Conservation (phyloP, 2,797 vertebrate species). For the Gobionotothen gibberifrons region DNA sequence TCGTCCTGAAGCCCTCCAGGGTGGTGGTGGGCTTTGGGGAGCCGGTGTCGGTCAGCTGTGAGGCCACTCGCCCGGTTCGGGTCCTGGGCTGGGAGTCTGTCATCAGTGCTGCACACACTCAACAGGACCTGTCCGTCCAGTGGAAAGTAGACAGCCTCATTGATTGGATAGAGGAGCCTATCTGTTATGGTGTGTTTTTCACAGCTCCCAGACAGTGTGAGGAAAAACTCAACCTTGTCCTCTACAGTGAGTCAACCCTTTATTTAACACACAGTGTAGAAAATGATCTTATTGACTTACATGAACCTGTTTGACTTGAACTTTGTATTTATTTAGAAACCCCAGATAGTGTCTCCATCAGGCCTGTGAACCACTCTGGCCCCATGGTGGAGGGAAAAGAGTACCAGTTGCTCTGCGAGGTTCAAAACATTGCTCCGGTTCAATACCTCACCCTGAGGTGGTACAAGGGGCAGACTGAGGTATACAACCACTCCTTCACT, state of each 20-base stretch:
- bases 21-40: conserved; percentile 86
- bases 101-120: conserved; percentile 81
- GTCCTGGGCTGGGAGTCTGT: conserved; percentile 87
- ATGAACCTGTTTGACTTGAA: conserved; percentile 14
- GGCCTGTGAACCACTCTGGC: conserved; percentile 81
- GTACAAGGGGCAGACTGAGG: conserved; percentile 83
- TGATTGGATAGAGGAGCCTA: conserved; percentile 88
- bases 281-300: background rate
- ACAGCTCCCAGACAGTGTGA: conserved; percentile 87
- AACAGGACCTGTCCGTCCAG: conserved; percentile 79
- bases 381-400: conserved; percentile 83
- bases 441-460: conserved; percentile 86
- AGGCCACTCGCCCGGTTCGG: conserved; percentile 82
- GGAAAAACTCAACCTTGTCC: conserved; percentile 86
- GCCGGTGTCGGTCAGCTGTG: conserved; percentile 82
- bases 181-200: conserved; percentile 88
- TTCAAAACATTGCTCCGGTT: conserved; percentile 87
- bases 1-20: conserved; percentile 83
- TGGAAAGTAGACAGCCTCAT: conserved; percentile 87
- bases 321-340: conserved; percentile 71
- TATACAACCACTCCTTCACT: conserved; percentile 85
- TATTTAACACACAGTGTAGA: conserved; percentile 4
- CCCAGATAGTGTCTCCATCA: conserved; percentile 85
- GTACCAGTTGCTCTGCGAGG: conserved; percentile 86
- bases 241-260: conserved; percentile 83